A percentile compares a stretch with the other conserved stretches of the same genome.
phyloP scores from a whole-genome alignment of 2,113 vertebrate species.

The Thryonomys swinderianus region DNA sequence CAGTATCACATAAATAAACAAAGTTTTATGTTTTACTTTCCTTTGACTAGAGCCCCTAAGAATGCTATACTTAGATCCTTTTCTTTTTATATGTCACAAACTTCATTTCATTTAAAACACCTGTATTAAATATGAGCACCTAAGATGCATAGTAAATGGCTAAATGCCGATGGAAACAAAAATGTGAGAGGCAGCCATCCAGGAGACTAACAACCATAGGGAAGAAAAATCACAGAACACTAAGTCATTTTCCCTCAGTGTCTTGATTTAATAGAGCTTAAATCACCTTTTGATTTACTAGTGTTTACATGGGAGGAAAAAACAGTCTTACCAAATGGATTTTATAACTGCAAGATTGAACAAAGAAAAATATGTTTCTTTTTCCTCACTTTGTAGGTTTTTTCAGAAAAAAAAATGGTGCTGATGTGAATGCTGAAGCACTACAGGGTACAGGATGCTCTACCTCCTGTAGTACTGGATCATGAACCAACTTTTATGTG shows the following conservation, averaged over 20 bases:
- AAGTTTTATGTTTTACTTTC: not conserved
- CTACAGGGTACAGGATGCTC: not conserved
- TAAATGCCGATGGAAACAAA: slow-evolving; percentile 23
- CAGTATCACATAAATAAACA: not conserved
- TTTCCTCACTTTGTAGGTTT: not conserved
- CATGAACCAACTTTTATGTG: not conserved
- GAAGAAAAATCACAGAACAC: not conserved
- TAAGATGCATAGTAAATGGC: not conserved
- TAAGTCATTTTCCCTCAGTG: not conserved
- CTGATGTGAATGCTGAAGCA: not conserved
- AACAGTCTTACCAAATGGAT: not conserved
- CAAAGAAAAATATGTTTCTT: not conserved
- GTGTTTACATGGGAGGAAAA: not conserved
- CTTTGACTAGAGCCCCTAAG: not conserved
- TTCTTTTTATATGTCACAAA: not conserved
- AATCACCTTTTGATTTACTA: not conserved
- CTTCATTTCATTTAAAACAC: slow-evolving; percentile 19
- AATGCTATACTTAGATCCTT: not conserved
- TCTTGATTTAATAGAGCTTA: not conserved
- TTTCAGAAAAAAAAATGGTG: not conserved
- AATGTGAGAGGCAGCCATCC: not conserved
- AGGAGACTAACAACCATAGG: not conserved
- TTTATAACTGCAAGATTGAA: not conserved
- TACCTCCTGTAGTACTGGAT: not conserved
- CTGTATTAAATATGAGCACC: not conserved